Evolutionary conservation across 2,113 vertebrate genomes (phyloP), one percentile per base, ranked within the genome.

Genomic region (Mugil cephalus): DNA sequence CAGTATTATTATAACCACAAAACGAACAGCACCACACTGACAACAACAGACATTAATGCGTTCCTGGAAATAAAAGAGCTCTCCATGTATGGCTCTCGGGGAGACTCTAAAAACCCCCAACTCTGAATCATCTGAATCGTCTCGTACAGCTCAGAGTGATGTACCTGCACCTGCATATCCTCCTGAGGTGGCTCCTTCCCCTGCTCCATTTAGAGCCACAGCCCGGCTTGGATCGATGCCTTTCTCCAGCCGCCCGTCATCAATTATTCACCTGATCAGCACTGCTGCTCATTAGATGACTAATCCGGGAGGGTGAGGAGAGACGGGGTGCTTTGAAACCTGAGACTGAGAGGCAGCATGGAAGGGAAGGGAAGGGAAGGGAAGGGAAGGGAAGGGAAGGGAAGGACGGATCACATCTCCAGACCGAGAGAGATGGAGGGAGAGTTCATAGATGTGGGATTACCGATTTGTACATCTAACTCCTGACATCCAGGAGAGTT

Each of bases 211-310:
- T 90, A 88, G 86, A 90, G 86, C 88, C 83, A 53, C 71, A 85
- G 53, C 79, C 74, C 35, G n/a, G 60, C 61, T 77, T 34, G n/a
- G 78, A 91, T 91, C 90, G 81, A 90, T 91, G 80, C 54, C 87
- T 82, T 62, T 90, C 87, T 86, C 85, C 79, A 85, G 81, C 86
- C 78, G 38, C 74, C 60, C 17, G 0, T 39, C 87, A 93, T 93
- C 84, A 92, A 93, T 93, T 91, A 93, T 93, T 93, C 76, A 93
- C 87, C 79, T 80, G 85, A 92, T 90, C 91, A 69, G 81, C 62
- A 79, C 87, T 88, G 87, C 80, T 85, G 82, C 79, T 89, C 91
- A 88, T 93, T 93, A 93, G 91, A 89, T 87, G 87, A 90, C 79
- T 89, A 86, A 90, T 89, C 82, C 77, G 69, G 74, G 77, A 74